Conservation (phyloP, 2,797 vertebrate genomes). For the Mormyrops attenuatus region DNA sequence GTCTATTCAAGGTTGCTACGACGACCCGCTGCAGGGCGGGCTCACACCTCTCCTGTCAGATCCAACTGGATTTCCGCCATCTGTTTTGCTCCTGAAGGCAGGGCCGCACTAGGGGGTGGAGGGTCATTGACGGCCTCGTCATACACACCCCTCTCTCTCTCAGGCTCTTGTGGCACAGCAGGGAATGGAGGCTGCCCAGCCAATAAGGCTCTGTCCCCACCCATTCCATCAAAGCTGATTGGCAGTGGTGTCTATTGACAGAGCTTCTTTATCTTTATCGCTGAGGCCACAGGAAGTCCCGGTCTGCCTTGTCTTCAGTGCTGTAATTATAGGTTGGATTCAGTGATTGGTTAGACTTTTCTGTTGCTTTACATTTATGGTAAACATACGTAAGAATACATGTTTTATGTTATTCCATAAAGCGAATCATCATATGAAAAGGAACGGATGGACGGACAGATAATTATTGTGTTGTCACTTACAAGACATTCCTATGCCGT, state of each 20-base stretch:
- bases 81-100: conserved; percentile 12
- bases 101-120: neutral
- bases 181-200: neutral
- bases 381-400: neutral
- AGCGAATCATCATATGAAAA: neutral
- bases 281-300: neutral
- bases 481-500: neutral
- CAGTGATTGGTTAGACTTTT: neutral
- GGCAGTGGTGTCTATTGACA: neutral
- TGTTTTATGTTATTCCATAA: neutral
- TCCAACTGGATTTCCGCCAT: conserved; percentile 5
- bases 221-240: conserved; percentile 34
- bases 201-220: neutral
- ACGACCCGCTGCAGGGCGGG: neutral
- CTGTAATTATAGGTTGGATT: neutral
- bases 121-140: neutral
- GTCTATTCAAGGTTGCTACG: conserved; percentile 7
- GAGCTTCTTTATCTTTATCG: neutral
- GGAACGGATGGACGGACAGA: neutral
- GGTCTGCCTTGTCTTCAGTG: neutral
- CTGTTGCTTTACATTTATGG: neutral
- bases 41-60: neutral
- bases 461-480: neutral
- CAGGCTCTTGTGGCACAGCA: neutral
- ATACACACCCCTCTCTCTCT: conserved; percentile 2